Conservation (phyloP, 2,797 vertebrate species). For the Coregonus ussuriensis region DNA sequence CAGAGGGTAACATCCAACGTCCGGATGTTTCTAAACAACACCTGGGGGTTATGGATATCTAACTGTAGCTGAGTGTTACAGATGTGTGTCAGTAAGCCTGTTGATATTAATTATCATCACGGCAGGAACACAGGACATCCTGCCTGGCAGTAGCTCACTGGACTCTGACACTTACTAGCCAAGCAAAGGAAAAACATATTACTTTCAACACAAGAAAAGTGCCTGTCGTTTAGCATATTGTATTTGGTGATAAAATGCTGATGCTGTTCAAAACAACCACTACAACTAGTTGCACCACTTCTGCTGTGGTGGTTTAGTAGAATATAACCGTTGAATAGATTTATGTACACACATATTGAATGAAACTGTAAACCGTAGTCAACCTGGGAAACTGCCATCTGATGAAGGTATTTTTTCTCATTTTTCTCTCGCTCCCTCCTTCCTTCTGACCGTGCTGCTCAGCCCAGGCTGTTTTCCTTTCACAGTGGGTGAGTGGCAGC, state of each 20-base stretch:
- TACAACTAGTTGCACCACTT: background rate
- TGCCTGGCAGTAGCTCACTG: conserved; percentile 26
- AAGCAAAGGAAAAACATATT: background rate
- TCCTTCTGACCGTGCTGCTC: conserved; percentile 44
- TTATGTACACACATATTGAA: background rate
- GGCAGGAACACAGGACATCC: conserved; percentile 60
- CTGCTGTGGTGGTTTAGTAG: background rate
- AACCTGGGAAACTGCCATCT: background rate
- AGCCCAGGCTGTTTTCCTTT: conserved; percentile 67
- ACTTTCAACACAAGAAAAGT: background rate
- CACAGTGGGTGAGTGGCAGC: conserved; percentile 70
- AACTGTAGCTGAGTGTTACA: conserved; percentile 42
- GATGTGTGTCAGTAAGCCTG: conserved; percentile 24
- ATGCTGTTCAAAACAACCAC: background rate
- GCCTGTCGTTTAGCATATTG: background rate
- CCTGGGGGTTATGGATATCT: conserved; percentile 50
- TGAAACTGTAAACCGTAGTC: background rate
- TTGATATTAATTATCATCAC: conserved; percentile 60
- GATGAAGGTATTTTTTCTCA: background rate
- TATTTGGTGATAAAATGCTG: background rate
- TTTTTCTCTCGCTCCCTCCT: conserved; percentile 1
- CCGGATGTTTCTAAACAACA: conserved; percentile 44
- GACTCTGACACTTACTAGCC: background rate
- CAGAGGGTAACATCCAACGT: conserved; percentile 9
- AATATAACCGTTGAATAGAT: background rate